Evolutionary conservation across 2,113 vertebrate genomes (phyloP).

Genomic region (Elgaria multicarinata): DNA sequence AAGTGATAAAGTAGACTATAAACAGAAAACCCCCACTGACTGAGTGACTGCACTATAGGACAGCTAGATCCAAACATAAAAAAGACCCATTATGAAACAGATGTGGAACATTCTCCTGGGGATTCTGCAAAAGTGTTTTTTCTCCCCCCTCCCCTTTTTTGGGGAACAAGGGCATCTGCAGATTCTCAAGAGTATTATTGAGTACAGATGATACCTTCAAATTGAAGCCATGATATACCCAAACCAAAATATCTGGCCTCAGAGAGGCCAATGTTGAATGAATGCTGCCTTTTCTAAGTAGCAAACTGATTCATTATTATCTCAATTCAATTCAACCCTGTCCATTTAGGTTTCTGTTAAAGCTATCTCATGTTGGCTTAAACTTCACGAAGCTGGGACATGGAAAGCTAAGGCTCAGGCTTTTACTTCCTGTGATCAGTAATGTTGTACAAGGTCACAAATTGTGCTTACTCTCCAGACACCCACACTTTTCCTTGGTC

Average conservation of each 20-base stretch:
- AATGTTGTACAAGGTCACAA: too few species aligned
- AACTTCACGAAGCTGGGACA: too few species aligned
- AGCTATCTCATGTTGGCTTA: too few species aligned
- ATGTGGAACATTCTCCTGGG: neutral
- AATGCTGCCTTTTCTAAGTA: neutral
- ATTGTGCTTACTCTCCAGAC: too few species aligned
- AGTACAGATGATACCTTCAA: neutral
- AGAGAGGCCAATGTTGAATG: neutral
- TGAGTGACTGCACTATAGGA: neutral
- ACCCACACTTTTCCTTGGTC: too few species aligned
- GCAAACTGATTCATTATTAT: neutral
- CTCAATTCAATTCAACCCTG: too few species aligned
- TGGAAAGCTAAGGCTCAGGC: too few species aligned
- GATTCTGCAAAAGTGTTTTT: neutral
- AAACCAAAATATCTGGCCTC: neutral
- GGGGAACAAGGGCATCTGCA: neutral
- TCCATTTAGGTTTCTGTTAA: too few species aligned
- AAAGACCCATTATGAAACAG: neutral
- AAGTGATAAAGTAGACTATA: constrained; percentile 1
- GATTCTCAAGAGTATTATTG: neutral
- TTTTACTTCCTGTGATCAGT: too few species aligned
- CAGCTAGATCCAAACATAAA: neutral
- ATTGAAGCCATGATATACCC: neutral
- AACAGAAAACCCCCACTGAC: neutral
- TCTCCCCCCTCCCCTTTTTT: neutral